These are phyloP conservation scores for Xestia ashworthii DNA, from an alignment of 2,888 invertebrate species.

Conservation along the genomic window DNA sequence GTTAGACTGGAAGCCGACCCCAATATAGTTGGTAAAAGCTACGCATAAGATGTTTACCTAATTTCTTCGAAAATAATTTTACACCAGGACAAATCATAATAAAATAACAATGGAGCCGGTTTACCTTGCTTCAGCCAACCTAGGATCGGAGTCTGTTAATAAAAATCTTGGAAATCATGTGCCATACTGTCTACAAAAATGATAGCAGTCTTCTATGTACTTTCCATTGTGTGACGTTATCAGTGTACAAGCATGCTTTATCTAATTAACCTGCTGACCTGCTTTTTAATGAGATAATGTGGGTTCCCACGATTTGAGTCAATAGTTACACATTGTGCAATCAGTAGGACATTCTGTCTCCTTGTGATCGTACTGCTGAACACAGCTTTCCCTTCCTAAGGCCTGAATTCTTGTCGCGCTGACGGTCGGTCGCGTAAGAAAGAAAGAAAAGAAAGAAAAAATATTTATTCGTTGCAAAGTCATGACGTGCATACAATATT, in stretches of 20 bases:
- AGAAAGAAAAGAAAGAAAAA: too few relatives aligned
- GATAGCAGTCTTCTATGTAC: not conserved
- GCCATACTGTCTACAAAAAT: not conserved
- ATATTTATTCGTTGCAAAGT: too few relatives aligned
- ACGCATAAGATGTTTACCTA: not conserved
- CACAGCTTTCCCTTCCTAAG: not conserved
- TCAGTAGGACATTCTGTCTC: not conserved
- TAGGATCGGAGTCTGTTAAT: not conserved
- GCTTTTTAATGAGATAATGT: slow-evolving; percentile 23
- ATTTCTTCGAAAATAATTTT: not conserved
- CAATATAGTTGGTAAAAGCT: not conserved
- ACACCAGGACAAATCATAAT: not conserved
- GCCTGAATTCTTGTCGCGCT: too few relatives aligned
- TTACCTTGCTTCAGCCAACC: not conserved
- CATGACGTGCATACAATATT: too few relatives aligned
- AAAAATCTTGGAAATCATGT: not conserved
- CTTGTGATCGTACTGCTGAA: not conserved
- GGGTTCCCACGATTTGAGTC: slow-evolving; percentile 46
- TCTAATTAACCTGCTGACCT: slow-evolving; percentile 55
- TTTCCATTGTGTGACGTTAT: slow-evolving; percentile 18
- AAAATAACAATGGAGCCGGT: not conserved
- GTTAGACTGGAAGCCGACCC: not conserved
- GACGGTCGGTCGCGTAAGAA: too few relatives aligned
- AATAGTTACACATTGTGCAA: slow-evolving; percentile 7
- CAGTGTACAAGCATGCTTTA: slow-evolving; percentile 19